These are phyloP conservation scores for Calameuta filiformis DNA, from an alignment of 2,888 invertebrate genomes.

Conservation along the genomic window DNA sequence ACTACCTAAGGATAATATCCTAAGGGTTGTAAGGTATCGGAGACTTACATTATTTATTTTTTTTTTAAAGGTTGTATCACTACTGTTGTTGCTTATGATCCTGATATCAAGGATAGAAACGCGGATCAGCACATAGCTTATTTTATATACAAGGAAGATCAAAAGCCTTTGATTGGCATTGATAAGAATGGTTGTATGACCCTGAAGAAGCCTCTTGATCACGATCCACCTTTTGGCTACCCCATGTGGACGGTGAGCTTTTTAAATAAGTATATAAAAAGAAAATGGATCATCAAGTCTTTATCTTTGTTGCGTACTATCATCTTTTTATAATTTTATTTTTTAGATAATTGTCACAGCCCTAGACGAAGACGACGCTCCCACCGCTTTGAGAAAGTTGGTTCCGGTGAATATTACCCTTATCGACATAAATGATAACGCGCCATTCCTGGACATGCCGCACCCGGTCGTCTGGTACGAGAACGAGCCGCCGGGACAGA, in stretches of 20 bases:
- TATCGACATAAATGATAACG: constrained; percentile 93
- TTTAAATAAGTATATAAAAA: constrained; percentile 35
- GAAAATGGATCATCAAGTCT: neutral
- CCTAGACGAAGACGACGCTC: constrained; percentile 77
- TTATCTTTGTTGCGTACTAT: neutral
- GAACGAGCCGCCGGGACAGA: constrained; percentile 77
- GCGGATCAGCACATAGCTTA: constrained; percentile 84
- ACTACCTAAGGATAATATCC: neutral
- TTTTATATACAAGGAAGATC: constrained; percentile 78
- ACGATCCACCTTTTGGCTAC: constrained; percentile 89
- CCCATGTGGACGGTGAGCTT: constrained; percentile 73
- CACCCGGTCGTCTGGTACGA: constrained; percentile 88
- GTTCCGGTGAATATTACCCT: constrained; percentile 75
- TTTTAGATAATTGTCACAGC: constrained; percentile 71
- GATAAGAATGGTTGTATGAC: constrained; percentile 81
- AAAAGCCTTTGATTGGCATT: constrained; percentile 77
- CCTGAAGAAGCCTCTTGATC: constrained; percentile 81
- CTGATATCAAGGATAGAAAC: constrained; percentile 82
- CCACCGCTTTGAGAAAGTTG: constrained; percentile 72
- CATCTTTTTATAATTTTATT: neutral
- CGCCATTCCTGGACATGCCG: constrained; percentile 85
- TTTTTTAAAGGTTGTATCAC: constrained; percentile 53
- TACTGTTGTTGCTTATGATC: constrained; percentile 82
- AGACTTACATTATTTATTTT: neutral
- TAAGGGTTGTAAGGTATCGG: constrained; percentile 5